Base-by-base conservation (phyloP, 2,888 invertebrate genomes). In the Zeuzera pyrina region DNA sequence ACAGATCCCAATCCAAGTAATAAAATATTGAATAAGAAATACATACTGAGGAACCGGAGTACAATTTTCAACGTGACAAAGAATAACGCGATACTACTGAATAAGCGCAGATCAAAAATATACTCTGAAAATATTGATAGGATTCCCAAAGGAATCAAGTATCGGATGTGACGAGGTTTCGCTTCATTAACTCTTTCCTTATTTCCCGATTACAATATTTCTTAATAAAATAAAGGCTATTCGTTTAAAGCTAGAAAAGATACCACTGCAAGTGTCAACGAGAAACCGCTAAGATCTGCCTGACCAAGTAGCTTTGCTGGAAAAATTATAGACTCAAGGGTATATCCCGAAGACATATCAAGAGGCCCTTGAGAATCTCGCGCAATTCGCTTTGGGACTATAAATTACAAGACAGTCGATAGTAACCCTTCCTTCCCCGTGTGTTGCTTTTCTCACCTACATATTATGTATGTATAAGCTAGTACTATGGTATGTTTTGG, bases 291-390 rank as follows among this genome's bases (percentile, higher is more conserved):
- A n/a, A n/a, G n/a, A n/a, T n/a, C n/a, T n/a, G n/a, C n/a, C n/a
- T n/a, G n/a, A n/a, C 19, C 19, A 8, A 19, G 25, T 57, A 51
- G 54, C 49, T 57, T 57, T 52, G 43, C 51, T 47, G 47, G 51
- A 33, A 64, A 66, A 74, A 68, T 67, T 71, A 71, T 72, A 53
- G 62, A 57, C 72, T 60, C 70, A 34, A 47, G 69, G 71, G 74
- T 60, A 62, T 65, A 58, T 48, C 61, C 64, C 57, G 57, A 47
- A 63, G 70, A 73, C 74, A 71, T 66, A 67, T 72, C 71, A 71
- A 67, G 60, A 57, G 59, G 38, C 52, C 54, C 56, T 55, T 52
- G 53, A 53, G 63, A 58, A 58, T 57, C 55, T 53, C 50, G 43
- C 45, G 47, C 55, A 56, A 63, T 62, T 52, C 74, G 52, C 72